Conservation (phyloP, 2,113 vertebrate species). For the Eolophus roseicapilla region DNA sequence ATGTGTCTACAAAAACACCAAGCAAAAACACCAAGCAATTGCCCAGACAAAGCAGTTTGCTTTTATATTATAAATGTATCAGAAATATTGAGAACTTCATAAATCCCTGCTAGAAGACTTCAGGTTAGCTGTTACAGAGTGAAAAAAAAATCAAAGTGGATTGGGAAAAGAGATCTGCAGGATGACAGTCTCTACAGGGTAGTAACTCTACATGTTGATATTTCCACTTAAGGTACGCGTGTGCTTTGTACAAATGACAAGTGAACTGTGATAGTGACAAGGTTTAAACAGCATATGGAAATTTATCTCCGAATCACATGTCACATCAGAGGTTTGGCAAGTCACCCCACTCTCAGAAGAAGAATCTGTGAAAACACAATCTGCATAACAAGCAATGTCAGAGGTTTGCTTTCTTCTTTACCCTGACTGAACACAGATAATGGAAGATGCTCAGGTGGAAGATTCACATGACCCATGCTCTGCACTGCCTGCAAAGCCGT, state of each 20-base stretch:
- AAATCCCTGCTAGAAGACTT: neutral
- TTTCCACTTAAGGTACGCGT: neutral
- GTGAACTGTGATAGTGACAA: neutral
- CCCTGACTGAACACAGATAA: neutral
- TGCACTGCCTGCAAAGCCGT: neutral
- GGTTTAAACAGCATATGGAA: constrained; percentile 25
- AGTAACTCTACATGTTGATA: neutral
- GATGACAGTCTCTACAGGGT: neutral
- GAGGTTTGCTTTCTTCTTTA: neutral
- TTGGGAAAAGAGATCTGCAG: neutral
- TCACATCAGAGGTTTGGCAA: constrained; percentile 1
- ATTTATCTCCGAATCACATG: constrained; percentile 35
- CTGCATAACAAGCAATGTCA: neutral
- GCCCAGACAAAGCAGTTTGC: neutral
- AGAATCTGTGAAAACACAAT: constrained; percentile 15
- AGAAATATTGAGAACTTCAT: neutral
- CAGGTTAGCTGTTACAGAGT: neutral
- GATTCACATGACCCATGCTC: neutral
- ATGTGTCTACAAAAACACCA: neutral
- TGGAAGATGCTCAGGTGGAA: neutral
- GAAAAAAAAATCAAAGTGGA: neutral
- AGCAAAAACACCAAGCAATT: neutral
- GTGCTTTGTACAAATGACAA: neutral
- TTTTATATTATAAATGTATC: neutral
- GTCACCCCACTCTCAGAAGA: neutral